phyloP scores from a whole-genome alignment of 2,888 invertebrate species.

The Tholera decimalis region DNA sequence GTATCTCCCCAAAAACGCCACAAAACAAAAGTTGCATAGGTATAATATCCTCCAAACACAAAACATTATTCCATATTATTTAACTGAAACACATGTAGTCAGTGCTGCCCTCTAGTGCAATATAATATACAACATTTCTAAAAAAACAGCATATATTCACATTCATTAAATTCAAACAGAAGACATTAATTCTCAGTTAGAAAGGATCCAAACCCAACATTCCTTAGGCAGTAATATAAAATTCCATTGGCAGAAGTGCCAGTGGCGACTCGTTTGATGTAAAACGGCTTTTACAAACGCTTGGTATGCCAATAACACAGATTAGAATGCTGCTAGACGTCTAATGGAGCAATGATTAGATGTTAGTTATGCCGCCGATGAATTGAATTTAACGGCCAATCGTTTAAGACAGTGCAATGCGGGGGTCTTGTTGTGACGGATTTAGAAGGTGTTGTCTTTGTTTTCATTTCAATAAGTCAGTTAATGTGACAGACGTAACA shows the following conservation, averaged over 20 bases:
- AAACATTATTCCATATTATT: no score
- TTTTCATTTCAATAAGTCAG: background rate
- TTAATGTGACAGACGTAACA: background rate
- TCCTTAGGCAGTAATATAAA: constrained; percentile 60
- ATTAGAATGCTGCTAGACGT: constrained; percentile 47
- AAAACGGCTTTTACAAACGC: constrained; percentile 45
- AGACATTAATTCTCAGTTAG: constrained; percentile 57
- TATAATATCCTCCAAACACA: background rate
- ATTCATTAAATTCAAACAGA: constrained; percentile 39
- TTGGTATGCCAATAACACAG: constrained; percentile 60
- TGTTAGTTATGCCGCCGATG: constrained; percentile 45
- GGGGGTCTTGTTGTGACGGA: background rate
- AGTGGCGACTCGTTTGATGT: constrained; percentile 55
- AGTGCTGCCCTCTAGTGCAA: no score
- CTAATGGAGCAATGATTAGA: constrained; percentile 53
- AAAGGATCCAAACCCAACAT: constrained; percentile 54
- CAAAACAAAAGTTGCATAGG: background rate
- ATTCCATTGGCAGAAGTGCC: constrained; percentile 56
- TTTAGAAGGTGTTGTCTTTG: background rate
- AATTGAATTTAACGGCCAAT: constrained; percentile 45
- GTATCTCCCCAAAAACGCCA: background rate
- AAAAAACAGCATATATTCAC: constrained; percentile 9
- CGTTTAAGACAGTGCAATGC: constrained; percentile 23
- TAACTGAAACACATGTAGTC: no score
- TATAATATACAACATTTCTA: no score